phyloP scores from a whole-genome alignment of 2,888 invertebrate genomes.

The Protodeltote pygarga region DNA sequence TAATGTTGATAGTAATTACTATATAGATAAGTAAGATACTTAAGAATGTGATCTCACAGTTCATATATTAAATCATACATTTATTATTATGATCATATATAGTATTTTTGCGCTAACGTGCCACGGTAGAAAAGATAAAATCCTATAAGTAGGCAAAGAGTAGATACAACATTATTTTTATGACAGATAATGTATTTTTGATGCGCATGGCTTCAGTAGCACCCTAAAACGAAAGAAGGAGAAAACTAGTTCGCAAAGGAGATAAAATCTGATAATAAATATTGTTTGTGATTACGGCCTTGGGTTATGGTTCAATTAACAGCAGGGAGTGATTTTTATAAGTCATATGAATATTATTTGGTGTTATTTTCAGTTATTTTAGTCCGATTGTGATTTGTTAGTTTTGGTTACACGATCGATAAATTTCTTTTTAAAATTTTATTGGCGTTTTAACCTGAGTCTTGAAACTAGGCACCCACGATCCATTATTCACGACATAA shows the following conservation, averaged over 20 bases:
- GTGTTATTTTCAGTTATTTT: no score
- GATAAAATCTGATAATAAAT: conserved; percentile 22
- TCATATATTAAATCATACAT: no score
- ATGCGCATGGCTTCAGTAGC: conserved; percentile 20
- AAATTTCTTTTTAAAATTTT: neutral
- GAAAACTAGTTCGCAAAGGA: conserved; percentile 20
- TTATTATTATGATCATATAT: no score
- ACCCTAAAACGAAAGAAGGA: conserved; percentile 15
- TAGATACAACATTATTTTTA: conserved; percentile 40
- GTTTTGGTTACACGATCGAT: no score
- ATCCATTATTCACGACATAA: no score
- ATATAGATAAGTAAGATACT: no score
- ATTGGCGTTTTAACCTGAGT: neutral
- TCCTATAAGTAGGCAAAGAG: conserved; percentile 9
- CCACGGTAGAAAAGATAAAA: conserved; percentile 3
- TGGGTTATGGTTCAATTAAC: no score
- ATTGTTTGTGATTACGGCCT: neutral
- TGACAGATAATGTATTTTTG: conserved; percentile 46
- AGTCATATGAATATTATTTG: no score
- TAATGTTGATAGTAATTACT: no score
- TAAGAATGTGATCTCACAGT: no score
- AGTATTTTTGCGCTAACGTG: neutral
- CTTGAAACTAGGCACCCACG: neutral
- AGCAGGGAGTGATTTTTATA: no score
- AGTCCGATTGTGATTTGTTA: no score